Base-by-base conservation (phyloP, 2,888 invertebrate genomes). In the Prosopocoilus inquinatus region DNA sequence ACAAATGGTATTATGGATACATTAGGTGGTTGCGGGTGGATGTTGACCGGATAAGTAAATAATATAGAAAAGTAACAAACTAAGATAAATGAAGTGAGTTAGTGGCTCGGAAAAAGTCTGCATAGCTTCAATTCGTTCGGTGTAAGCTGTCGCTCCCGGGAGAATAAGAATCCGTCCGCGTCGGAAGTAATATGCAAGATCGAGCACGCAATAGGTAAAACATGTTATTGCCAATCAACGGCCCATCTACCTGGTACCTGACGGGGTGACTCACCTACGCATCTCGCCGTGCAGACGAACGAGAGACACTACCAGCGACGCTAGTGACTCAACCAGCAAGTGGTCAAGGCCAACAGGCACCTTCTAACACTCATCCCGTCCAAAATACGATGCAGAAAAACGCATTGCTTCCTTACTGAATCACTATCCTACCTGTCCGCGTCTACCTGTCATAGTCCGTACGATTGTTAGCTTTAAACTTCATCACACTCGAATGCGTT, bases 1-100 rank as follows among this genome's bases (percentile, higher is more conserved):
- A 73, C 72, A 73, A 73, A 74, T 73, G 71, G 66, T 67, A 74
- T 72, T 73, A 71, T 67, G 64, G 68, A 70, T 73, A 70, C 72
- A 73, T 72, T 72, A 71, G 71, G 70, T 72, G 64, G 63, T 61
- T 67, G 70, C 54, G 69, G 67, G 60, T 65, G 64, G 67, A 66
- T 64, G 67, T 66, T 71, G 71, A 71, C 72, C 72, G 70, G 67
- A 71, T 71, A 71, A 71, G 67, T 71, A 70, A 70, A 71, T 72
- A 70, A 68, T 64, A 67, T 63, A 67, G 63, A 68, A 70, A 72
- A 73, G 67, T 70, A 73, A 72, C 70, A 73, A 74, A 75, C 72
- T 66, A 73, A 73, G 73, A 73, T 73, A 72, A 74, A 75, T 73
- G 71, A 66, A 55, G 58, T 52, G 56, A 66, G 62, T 67, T 66